phyloP scores from a whole-genome alignment of 2,888 invertebrate species.

The Heteromyza rotundicornis region DNA sequence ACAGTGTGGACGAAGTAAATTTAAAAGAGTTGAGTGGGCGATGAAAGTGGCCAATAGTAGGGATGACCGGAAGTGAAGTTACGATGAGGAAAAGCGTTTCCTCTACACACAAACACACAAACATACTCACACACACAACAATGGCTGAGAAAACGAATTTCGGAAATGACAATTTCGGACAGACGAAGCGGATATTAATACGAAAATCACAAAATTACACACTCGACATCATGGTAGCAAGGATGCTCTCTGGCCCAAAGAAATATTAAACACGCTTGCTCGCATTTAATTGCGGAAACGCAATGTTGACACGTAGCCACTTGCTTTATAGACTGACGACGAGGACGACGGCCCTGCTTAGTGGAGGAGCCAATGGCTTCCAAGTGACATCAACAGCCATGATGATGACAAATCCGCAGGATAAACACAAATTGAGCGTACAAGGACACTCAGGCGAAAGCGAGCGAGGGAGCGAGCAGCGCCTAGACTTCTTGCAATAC shows the following conservation, averaged over 20 bases:
- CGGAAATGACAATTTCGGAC: background rate
- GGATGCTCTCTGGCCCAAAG: background rate
- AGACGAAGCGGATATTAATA: background rate
- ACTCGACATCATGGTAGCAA: background rate
- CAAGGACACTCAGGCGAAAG: background rate
- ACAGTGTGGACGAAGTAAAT: background rate
- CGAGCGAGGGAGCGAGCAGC: no score
- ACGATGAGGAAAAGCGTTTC: no score
- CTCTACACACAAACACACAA: background rate
- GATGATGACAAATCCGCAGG: slow-evolving; percentile 50
- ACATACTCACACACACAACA: background rate
- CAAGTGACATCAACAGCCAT: no score
- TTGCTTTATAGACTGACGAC: background rate
- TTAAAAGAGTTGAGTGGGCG: background rate
- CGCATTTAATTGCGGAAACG: background rate
- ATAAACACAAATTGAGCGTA: slow-evolving; percentile 27
- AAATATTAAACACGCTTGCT: background rate
- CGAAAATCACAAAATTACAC: background rate
- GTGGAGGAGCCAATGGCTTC: no score
- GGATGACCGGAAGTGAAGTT: background rate
- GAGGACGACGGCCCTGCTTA: background rate
- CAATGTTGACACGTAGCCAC: slow-evolving; percentile 2
- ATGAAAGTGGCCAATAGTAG: background rate
- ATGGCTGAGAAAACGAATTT: background rate
- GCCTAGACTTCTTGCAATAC: no score